These are phyloP conservation scores for Sinotaia quadrata DNA, from an alignment of 2,888 invertebrate species.

Conservation along the genomic window DNA sequence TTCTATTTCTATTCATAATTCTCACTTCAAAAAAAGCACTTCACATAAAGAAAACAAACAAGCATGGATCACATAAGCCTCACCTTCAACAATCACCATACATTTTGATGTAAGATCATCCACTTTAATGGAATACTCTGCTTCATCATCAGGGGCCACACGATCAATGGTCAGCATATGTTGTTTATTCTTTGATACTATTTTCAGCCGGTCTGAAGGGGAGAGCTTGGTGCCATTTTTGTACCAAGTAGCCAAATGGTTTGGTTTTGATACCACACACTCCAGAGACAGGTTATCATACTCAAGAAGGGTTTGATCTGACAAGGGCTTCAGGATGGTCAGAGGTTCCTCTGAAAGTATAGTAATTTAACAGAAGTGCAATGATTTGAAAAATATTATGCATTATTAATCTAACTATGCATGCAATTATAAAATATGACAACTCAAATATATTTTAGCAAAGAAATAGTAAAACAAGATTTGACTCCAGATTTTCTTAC, in stretches of 20 bases:
- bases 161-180: slow-evolving; percentile 62
- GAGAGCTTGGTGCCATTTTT: slow-evolving; percentile 80
- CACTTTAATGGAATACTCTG: slow-evolving; percentile 86
- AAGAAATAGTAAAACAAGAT: too few species aligned
- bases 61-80: slow-evolving; percentile 22
- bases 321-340: slow-evolving; percentile 60
- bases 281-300: slow-evolving; percentile 61
- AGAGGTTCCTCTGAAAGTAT: slow-evolving; percentile 61
- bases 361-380: too few species aligned
- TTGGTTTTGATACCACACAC: slow-evolving; percentile 64
- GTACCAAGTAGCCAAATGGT: slow-evolving; percentile 63
- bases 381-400: too few species aligned
- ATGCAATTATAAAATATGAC: too few species aligned
- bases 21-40: too few species aligned
- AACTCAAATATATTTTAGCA: too few species aligned
- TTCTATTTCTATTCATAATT: too few species aligned
- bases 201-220: slow-evolving; percentile 85
- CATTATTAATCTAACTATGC: too few species aligned
- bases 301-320: slow-evolving; percentile 58
- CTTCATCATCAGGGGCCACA: slow-evolving; percentile 74
- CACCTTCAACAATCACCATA: slow-evolving; percentile 82
- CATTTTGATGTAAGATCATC: slow-evolving; percentile 81
- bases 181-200: slow-evolving; percentile 77
- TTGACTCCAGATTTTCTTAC: slow-evolving; percentile 43
- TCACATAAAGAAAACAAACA: slow-evolving; percentile 6